Conservation (phyloP, 2,797 vertebrate genomes). For the Uromys caudimaculatus region DNA sequence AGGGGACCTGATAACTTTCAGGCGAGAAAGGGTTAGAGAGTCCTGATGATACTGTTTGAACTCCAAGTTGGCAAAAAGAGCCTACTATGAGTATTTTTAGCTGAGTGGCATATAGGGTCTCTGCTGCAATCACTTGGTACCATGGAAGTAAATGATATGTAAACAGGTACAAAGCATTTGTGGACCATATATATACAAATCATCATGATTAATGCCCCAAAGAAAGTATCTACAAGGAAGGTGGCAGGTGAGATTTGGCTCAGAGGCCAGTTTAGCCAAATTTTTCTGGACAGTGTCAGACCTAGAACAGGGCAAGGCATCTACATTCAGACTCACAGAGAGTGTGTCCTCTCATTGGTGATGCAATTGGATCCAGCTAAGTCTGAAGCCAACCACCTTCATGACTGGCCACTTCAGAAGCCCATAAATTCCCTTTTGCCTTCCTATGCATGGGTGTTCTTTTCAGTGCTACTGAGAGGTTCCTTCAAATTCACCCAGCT, state of each 20-base stretch:
- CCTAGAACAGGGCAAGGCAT: not conserved
- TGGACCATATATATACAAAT: not conserved
- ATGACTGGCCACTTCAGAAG: not conserved
- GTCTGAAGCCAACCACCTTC: slow-evolving; percentile 5
- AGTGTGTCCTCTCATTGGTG: not conserved
- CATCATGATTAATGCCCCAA: not conserved
- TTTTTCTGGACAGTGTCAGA: not conserved
- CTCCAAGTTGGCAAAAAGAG: not conserved
- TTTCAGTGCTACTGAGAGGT: not conserved
- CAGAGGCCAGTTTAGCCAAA: not conserved
- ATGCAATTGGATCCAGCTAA: not conserved
- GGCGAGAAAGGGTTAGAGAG: slow-evolving; percentile 29
- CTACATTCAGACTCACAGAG: not conserved
- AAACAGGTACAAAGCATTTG: not conserved
- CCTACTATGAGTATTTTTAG: not conserved
- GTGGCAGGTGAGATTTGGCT: not conserved
- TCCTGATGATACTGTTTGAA: not conserved
- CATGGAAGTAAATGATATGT: not conserved
- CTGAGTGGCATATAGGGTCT: not conserved
- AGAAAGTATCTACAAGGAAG: slow-evolving; percentile 9
- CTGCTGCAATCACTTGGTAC: not conserved
- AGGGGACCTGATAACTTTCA: not conserved
- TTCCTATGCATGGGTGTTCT: not conserved
- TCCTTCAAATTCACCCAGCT: not conserved
- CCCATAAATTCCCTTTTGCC: not conserved